Conservation (phyloP, 2,797 vertebrate genomes). For the Acipenser ruthenus region DNA sequence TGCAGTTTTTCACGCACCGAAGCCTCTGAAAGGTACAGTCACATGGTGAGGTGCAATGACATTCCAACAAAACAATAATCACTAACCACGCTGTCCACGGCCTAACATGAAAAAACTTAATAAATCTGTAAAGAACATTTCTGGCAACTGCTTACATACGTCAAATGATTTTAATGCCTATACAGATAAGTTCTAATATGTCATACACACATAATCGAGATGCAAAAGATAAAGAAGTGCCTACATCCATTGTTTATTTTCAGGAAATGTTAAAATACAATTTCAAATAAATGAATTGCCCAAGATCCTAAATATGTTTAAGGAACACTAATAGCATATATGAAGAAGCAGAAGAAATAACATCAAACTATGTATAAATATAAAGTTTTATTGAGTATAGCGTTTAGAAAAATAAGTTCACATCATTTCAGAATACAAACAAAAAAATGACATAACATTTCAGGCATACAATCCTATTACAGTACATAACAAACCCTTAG, state of each 20-base stretch:
- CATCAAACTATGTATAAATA: constrained; percentile 80
- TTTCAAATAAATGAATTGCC: too few relatives aligned
- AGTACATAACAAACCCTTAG: constrained; percentile 67
- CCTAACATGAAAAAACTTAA: background rate
- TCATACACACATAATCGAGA: background rate
- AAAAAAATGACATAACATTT: constrained; percentile 72
- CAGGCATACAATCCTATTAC: constrained; percentile 83
- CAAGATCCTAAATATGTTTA: too few relatives aligned
- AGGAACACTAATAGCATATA: too few relatives aligned
- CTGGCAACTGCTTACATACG: background rate
- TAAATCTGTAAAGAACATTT: background rate
- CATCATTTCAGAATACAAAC: constrained; percentile 98
- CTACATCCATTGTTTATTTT: background rate
- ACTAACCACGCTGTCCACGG: background rate
- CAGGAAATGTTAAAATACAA: background rate
- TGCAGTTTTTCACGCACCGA: constrained; percentile 27
- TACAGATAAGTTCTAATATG: background rate
- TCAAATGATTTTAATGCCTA: too few relatives aligned
- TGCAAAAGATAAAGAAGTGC: constrained; percentile 12
- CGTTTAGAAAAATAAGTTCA: constrained; percentile 99
- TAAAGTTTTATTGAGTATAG: constrained; percentile 98
- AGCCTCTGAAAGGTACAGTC: background rate
- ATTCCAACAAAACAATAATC: constrained; percentile 1
- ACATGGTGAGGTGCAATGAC: background rate
- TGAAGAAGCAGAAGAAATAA: constrained; percentile 16